Evolutionary conservation across 92 coral and sea anemone species (phyloP).

Genomic region (Phymanthus crucifer): DNA sequence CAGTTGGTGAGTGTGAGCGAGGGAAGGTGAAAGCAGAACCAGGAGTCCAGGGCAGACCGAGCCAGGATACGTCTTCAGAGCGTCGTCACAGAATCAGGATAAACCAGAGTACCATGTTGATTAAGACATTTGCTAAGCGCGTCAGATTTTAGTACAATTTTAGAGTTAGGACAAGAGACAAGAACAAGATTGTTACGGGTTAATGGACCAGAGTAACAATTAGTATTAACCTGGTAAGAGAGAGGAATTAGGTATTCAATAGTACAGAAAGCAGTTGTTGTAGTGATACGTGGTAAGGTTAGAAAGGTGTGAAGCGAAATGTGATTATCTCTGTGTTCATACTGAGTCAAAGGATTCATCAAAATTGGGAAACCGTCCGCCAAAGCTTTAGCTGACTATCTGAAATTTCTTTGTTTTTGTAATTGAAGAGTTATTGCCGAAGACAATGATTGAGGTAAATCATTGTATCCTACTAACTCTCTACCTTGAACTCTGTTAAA

Average conservation of each 20-base stretch:
- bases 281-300: neutral
- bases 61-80: slow-evolving; percentile 9
- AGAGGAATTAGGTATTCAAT: slow-evolving; percentile 3
- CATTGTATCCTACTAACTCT: slow-evolving; percentile 26
- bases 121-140: slow-evolving; percentile 18
- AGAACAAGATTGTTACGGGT: slow-evolving; percentile 27
- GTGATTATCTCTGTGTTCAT: neutral
- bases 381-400: neutral
- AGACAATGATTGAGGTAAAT: slow-evolving; percentile 24
- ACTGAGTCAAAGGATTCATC: slow-evolving; percentile 1
- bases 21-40: slow-evolving; percentile 6
- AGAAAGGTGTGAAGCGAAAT: neutral
- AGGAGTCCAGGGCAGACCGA: slow-evolving; percentile 28
- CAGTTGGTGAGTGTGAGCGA: neutral
- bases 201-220: slow-evolving; percentile 18
- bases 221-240: neutral
- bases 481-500: neutral
- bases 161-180: slow-evolving; percentile 26
- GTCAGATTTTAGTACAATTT: slow-evolving; percentile 18
- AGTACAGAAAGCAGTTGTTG: neutral
- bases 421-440: slow-evolving; percentile 15
- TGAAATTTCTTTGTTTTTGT: neutral
- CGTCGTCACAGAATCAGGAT: slow-evolving; percentile 26
- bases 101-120: slow-evolving; percentile 26
- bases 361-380: slow-evolving; percentile 11